Evolutionary conservation across 2,113 vertebrate species (phyloP).

Genomic region (Pelodiscus sinensis): DNA sequence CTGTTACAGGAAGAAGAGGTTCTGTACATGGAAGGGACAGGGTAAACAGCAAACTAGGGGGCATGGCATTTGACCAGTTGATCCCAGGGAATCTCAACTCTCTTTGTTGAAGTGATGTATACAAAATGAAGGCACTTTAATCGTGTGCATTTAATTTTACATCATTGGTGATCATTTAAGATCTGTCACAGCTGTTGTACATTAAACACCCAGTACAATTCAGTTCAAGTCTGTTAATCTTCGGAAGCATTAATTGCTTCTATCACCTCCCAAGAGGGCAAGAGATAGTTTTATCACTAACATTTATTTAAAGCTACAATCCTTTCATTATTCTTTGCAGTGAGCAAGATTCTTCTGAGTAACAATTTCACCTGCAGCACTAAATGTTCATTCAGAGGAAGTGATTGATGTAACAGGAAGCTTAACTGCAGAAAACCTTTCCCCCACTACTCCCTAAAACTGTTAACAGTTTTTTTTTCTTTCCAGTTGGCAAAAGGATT

Average conservation of each 20-base stretch:
- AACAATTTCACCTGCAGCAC: conserved; percentile 3
- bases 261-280: neutral
- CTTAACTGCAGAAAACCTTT: neutral
- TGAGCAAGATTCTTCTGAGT: neutral
- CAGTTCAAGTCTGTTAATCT: neutral
- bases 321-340: neutral
- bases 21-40: neutral
- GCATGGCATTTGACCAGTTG: neutral
- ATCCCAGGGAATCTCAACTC: neutral
- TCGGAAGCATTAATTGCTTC: neutral
- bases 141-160: neutral
- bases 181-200: neutral
- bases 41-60: neutral
- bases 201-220: neutral
- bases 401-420: conserved; percentile 9
- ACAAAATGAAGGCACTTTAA: neutral
- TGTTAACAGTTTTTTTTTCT: neutral
- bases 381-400: neutral
- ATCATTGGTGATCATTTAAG: neutral
- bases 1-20: neutral
- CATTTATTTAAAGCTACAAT: neutral
- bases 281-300: neutral
- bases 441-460: neutral
- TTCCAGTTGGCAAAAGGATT: neutral
- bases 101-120: neutral